Conservation (phyloP, 2,888 invertebrate species). For the Oxyteleia sp. region DNA sequence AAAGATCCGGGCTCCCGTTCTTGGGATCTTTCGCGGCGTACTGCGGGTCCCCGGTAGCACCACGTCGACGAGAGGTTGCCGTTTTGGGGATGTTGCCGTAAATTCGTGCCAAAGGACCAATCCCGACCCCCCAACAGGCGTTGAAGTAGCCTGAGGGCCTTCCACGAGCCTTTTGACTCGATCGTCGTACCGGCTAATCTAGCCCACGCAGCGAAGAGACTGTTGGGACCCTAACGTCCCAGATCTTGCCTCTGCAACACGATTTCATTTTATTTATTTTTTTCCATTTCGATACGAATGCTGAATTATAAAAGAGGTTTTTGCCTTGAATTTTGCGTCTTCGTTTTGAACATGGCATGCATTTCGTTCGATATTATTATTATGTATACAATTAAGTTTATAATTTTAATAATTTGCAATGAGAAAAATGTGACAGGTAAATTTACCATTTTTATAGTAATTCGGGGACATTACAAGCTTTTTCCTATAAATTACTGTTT, state of each 20-base stretch:
- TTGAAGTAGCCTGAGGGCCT: conserved; percentile 83
- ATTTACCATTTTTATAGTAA: too few relatives aligned
- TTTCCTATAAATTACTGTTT: too few relatives aligned
- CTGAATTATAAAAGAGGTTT: not conserved
- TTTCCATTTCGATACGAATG: not conserved
- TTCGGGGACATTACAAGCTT: too few relatives aligned
- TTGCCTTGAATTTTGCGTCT: not conserved
- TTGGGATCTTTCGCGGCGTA: conserved; percentile 86
- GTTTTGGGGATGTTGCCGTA: conserved; percentile 87
- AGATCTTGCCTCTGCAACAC: conserved; percentile 51
- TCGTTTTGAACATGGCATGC: not conserved
- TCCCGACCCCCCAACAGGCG: conserved; percentile 84
- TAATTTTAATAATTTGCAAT: too few relatives aligned
- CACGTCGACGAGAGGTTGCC: conserved; percentile 87
- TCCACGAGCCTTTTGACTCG: conserved; percentile 82
- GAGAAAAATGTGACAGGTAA: too few relatives aligned
- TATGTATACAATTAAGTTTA: too few relatives aligned
- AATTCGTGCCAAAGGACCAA: conserved; percentile 86
- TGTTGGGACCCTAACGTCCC: conserved; percentile 67
- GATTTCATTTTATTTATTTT: conserved; percentile 1
- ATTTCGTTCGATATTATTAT: not conserved
- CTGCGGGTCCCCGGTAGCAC: conserved; percentile 87
- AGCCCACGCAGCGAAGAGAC: conserved; percentile 59
- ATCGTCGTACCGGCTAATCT: conserved; percentile 81
- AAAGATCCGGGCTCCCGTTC: conserved; percentile 81